Evolutionary conservation across 2,797 vertebrate genomes (phyloP).

Genomic region (Falco rusticolus): DNA sequence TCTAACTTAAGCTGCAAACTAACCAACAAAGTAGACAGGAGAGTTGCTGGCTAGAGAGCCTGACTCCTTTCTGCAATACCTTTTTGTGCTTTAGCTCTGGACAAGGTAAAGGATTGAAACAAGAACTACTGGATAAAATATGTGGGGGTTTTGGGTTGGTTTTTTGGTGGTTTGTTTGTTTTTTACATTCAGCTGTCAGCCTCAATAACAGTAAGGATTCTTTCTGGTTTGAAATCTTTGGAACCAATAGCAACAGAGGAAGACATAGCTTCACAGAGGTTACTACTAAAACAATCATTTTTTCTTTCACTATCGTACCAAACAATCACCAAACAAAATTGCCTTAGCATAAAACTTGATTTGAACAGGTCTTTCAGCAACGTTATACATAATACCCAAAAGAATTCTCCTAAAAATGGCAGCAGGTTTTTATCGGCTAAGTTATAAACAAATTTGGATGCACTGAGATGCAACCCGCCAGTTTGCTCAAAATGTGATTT

Average conservation of each 20-base stretch:
- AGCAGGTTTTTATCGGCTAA: neutral
- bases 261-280: neutral
- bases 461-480: neutral
- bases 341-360: constrained; percentile 15
- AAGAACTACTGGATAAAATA: neutral
- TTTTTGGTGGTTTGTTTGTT: neutral
- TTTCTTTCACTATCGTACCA: neutral
- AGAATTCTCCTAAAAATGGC: constrained; percentile 15
- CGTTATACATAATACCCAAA: neutral
- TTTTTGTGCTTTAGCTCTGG: neutral
- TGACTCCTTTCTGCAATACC: neutral
- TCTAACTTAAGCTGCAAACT: neutral
- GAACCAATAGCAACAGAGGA: neutral
- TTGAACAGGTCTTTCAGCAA: constrained; percentile 15
- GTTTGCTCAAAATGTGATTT: neutral
- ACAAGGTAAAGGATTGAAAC: neutral
- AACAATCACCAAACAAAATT: neutral
- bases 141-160: too few species aligned
- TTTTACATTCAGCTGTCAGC: neutral
- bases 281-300: neutral
- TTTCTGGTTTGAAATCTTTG: neutral
- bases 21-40: neutral
- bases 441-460: neutral
- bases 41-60: neutral
- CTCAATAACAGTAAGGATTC: neutral